Evolutionary conservation across 2,888 invertebrate species (phyloP).

Genomic region (Eumerus sabulonum): DNA sequence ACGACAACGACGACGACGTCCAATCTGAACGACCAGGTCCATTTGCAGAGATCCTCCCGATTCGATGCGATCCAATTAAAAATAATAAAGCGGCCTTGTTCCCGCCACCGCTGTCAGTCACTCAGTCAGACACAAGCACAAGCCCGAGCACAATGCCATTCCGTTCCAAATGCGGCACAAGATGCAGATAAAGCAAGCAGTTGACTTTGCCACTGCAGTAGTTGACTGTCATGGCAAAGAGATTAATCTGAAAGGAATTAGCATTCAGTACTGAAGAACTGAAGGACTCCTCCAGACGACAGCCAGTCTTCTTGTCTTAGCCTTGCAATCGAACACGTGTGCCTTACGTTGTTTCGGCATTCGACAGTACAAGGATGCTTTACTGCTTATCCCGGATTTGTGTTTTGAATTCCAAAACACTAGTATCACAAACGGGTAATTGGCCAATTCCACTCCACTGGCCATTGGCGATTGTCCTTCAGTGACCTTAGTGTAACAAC

Average conservation of each 20-base stretch:
- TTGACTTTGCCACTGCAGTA: constrained; percentile 47
- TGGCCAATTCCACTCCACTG: too few relatives aligned
- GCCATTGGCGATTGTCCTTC: constrained; percentile 48
- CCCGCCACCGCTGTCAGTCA: constrained; percentile 55
- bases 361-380: constrained; percentile 33
- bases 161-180: constrained; percentile 44
- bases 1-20: constrained; percentile 27
- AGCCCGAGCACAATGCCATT: constrained; percentile 53
- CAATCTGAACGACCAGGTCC: background rate
- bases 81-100: constrained; percentile 63
- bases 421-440: too few relatives aligned
- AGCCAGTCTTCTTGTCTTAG: constrained; percentile 11
- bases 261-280: constrained; percentile 6
- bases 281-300: constrained; percentile 50
- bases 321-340: constrained; percentile 53
- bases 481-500: constrained; percentile 19
- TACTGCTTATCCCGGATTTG: constrained; percentile 40
- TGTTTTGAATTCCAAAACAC: constrained; percentile 37
- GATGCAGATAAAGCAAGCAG: constrained; percentile 65
- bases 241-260: constrained; percentile 66
- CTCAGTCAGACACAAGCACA: constrained; percentile 50
- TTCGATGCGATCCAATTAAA: constrained; percentile 62
- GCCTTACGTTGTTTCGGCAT: constrained; percentile 52
- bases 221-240: constrained; percentile 59
- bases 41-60: constrained; percentile 37